Base-by-base conservation (phyloP, 2,113 vertebrate species). In the Benitochromis conjunctus region DNA sequence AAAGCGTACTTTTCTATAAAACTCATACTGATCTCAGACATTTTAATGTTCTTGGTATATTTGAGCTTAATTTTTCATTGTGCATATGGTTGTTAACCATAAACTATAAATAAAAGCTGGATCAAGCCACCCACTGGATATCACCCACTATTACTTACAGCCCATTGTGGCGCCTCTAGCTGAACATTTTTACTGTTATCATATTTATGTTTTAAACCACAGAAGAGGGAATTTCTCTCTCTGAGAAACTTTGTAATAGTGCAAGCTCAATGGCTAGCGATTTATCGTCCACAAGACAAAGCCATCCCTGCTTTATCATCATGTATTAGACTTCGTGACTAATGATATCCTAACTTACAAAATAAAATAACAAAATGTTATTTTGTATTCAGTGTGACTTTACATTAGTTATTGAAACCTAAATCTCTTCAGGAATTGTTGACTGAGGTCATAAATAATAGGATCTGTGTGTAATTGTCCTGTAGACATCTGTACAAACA, bases 251-350 rank as follows among this genome's bases (percentile, higher is more conserved):
- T 0, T 6, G 13, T 24, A 26, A 46, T 43, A 46, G 13, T 71
- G 13, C n/a, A 0, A 0, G n/a, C 60, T 64, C 0, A 0, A 12
- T 29, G 13, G 57, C 57, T 24, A 46, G 38, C 12, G 3, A 69
- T 0, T 24, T 69, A 43, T 24, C n/a, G 0, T 24, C 12, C n/a
- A 41, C 36, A 26, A 13, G 3, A 24, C 38, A 71, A 71, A 71
- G 0, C 21, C n/a, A 0, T 26, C 5, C 38, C n/a, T 16, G 66
- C 8, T 71, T 26, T 71, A 41, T 16, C 21, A 26, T 71, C 38
- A 24, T 46, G 46, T 71, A 1, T 71, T 21, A 3, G 21, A 46
- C 8, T 18, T 71, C 46, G 41, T 24, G 38, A 69, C 64, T 43
- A 69, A 66, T 38, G 62, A 38, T 36, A 38, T 1, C 11, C 36